phyloP scores from a whole-genome alignment of 1,140 invertebrate species.

The Chlorops oryzae region DNA sequence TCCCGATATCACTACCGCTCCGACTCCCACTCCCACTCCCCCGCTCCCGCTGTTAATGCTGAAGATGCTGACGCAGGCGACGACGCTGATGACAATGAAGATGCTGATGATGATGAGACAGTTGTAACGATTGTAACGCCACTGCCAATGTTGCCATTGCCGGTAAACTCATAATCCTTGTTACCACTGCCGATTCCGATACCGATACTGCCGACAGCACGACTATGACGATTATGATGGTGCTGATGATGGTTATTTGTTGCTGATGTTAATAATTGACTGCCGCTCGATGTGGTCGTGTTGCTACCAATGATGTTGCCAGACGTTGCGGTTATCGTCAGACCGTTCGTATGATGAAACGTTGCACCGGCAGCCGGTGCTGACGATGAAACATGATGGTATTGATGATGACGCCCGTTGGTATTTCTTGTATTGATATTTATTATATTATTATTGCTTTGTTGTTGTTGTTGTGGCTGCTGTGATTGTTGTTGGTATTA shows the following conservation, averaged over 20 bases:
- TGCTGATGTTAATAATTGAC: slow-evolving; percentile 5
- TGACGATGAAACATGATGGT: slow-evolving; percentile 8
- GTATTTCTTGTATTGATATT: too few relatives aligned
- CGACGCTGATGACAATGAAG: background rate
- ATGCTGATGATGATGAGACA: background rate
- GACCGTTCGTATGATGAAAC: slow-evolving; percentile 4
- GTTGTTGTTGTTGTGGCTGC: background rate
- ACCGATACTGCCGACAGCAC: too few relatives aligned
- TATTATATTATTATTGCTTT: slow-evolving; percentile 6
- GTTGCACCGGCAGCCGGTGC: slow-evolving; percentile 9
- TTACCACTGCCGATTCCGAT: too few relatives aligned
- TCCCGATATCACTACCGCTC: too few relatives aligned
- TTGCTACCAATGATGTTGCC: background rate
- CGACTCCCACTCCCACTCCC: background rate
- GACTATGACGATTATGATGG: slow-evolving; percentile 7
- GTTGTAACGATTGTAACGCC: too few relatives aligned
- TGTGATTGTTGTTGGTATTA: too few relatives aligned
- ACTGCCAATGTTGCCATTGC: background rate
- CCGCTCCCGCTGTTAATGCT: background rate
- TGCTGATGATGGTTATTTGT: background rate
- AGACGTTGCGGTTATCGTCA: background rate
- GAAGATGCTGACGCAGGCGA: background rate
- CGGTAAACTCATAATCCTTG: slow-evolving; percentile 14
- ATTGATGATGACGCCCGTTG: slow-evolving; percentile 4
- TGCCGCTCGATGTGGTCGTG: background rate